A percentile compares a stretch with the other conserved stretches of the same genome.
phyloP scores from a whole-genome alignment of 2,888 invertebrate genomes.

The Ramazzottius varieornatus region DNA sequence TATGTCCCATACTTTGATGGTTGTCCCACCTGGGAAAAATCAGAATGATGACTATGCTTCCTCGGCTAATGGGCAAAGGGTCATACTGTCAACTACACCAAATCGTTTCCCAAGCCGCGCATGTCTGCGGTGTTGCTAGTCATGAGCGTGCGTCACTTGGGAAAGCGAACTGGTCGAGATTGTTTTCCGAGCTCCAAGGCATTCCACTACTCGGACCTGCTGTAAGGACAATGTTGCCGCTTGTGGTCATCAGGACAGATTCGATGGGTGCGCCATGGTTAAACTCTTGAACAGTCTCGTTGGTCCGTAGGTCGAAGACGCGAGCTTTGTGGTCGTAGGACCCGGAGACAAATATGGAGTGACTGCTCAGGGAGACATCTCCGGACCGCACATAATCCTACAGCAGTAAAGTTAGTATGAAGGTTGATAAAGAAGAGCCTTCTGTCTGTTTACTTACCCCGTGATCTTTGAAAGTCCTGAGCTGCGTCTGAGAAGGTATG shows the following conservation, averaged over 20 bases:
- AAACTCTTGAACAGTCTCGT: slow-evolving; percentile 39
- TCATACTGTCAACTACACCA: slow-evolving; percentile 10
- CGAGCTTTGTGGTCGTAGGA: slow-evolving; percentile 66
- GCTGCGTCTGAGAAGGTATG: slow-evolving; percentile 47
- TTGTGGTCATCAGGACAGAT: slow-evolving; percentile 55
- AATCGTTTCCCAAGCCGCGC: too few relatives aligned
- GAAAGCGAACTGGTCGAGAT: too few relatives aligned
- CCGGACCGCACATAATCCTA: slow-evolving; percentile 36
- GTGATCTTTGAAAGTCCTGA: slow-evolving; percentile 30
- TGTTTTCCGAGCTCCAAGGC: too few relatives aligned
- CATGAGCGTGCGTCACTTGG: too few relatives aligned
- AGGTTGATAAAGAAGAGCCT: neutral
- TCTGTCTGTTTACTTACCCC: slow-evolving; percentile 15
- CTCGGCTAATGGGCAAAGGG: slow-evolving; percentile 5
- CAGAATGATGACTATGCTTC: too few relatives aligned
- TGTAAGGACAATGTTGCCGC: slow-evolving; percentile 63
- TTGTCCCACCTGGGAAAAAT: slow-evolving; percentile 38
- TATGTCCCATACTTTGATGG: slow-evolving; percentile 75
- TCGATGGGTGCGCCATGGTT: slow-evolving; percentile 74
- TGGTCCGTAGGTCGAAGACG: slow-evolving; percentile 54
- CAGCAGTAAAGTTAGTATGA: slow-evolving; percentile 4
- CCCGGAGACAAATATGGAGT: slow-evolving; percentile 43
- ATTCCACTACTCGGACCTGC: slow-evolving; percentile 44
- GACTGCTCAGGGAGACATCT: slow-evolving; percentile 43
- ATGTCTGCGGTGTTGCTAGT: too few relatives aligned